Evolutionary conservation across 2,113 vertebrate genomes (phyloP).

Genomic region (Eupsittula cactorum): DNA sequence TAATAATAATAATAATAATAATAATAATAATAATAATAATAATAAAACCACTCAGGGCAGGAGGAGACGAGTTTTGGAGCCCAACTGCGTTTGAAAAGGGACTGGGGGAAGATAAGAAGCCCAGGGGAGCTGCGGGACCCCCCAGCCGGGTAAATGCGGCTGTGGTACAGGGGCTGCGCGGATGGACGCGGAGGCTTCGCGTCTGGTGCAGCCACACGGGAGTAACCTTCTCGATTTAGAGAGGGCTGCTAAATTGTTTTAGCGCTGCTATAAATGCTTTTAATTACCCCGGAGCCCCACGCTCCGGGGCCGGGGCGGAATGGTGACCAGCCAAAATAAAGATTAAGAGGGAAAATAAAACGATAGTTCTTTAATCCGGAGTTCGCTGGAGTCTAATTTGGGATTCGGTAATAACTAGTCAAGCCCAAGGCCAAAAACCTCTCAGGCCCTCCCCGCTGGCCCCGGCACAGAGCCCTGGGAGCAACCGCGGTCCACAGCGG

Average conservation of each 20-base stretch:
- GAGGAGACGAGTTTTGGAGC: neutral
- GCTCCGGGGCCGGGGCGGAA: neutral
- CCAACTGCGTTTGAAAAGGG: neutral
- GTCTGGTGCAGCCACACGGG: neutral
- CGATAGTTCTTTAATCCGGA: neutral
- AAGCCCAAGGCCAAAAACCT: neutral
- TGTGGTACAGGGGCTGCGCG: neutral
- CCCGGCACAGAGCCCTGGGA: neutral
- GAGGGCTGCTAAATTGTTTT: slow-evolving; percentile 55
- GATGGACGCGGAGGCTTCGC: neutral
- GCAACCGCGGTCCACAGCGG: neutral
- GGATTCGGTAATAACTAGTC: neutral
- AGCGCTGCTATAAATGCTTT: slow-evolving; percentile 47
- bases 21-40: neutral
- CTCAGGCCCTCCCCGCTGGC: neutral
- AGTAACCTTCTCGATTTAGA: slow-evolving; percentile 21
- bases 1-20: neutral
- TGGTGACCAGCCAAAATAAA: neutral
- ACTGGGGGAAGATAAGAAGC: neutral
- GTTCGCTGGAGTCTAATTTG: neutral
- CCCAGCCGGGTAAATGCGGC: neutral
- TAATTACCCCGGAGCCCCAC: slow-evolving; percentile 47
- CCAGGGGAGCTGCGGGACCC: neutral
- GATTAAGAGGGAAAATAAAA: neutral
- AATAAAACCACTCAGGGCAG: neutral